Evolutionary conservation across 37 sponge, comb jelly and placozoan genomes (phyloP), one percentile per base, ranked within the genome.

Genomic region (Diacarnus erythraeanus): DNA sequence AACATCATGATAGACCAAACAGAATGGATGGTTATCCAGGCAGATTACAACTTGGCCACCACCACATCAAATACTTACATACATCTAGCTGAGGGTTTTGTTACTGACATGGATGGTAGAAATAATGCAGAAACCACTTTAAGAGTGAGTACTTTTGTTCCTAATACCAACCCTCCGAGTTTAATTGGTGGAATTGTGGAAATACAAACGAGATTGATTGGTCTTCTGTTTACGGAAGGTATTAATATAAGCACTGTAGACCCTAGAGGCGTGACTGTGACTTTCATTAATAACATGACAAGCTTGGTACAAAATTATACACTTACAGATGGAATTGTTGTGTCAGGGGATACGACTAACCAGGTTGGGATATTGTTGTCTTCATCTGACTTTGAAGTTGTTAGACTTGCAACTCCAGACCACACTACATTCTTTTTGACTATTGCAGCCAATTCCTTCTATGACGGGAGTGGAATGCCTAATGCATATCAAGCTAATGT

Each of bases 381-480:
- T 15, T 25, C 21, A 6, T 27, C 29, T 61, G 64, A 61, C 64
- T 61, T 61, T 61, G 64, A 29, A 61, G 25, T 29, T 4, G 20
- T 61, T 61, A 12, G 51, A 6, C 6, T 15, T 47, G 51, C 51
- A 47, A 12, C 12, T 47, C 51, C 51, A 47, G 12, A 6, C 51
- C 51, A 6, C 6, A 47, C 10, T 12, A 47, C 10, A 6, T 47
- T 47, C 51, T 47, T 47, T 12, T 15, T 47, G 12, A 47, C 10
- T 12, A 15, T 47, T 15, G 51, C 51, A 47, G 51, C 51, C 6
- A 47, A 47, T 12, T 15, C 51, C 12, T 6, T 47, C 64, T 6
- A 23, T 6, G 30, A 61, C 8, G 64, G 64, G 20, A 61, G 20
- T 61, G 64, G 64, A 61, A 61, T 61, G 64, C 64, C 25, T 61